Base-by-base conservation (phyloP, 2,113 vertebrate species). In the Chaetodon auriga region DNA sequence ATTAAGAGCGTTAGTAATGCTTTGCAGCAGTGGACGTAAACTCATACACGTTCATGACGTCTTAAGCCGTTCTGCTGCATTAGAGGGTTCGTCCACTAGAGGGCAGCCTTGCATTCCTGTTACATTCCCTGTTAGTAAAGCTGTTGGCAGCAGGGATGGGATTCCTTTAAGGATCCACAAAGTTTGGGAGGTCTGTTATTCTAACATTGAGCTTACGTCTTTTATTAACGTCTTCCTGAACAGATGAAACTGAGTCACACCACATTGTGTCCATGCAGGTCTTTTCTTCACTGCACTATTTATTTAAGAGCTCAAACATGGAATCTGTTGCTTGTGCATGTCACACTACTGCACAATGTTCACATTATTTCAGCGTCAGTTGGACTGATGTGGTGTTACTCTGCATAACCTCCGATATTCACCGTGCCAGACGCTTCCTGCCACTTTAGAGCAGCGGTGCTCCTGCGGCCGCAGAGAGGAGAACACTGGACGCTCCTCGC, bases 341-440 rank as follows among this genome's bases (percentile, higher is more conserved):
- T n/a, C 49, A 30, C 69, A 58, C 54, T 48, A 6, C 23, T 84
- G 63, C 85, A 73, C 60, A 63, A 72, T 21, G 38, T 10, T 79
- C 64, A 38, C 38, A 10, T 36, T 64, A 14, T 64, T 68, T 25
- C 1, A 19, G 13, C 25, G 14, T 83, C 21, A 3, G 18, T 61
- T 46, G 14, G 70, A 54, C 16, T 57, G 62, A 57, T 61, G 45
- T 64, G 13, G 54, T 41, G 8, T 45, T 7, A 45, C 25, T 64
- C 36, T 69, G 61, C 35, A 15, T 49, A 23, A 78, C 55, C 41
- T 71, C 12, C 18, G 12, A 19, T 57, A 21, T 35, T 86, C 78
- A 43, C 77, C 69, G 87, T 89, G 87, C 88, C 80, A 89, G 72
- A 78, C 83, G 76, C 82, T 62, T 81, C 48, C 83, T 86, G 87